Conservation (phyloP, 1,140 invertebrate species). For the Papilio aristodemus region DNA sequence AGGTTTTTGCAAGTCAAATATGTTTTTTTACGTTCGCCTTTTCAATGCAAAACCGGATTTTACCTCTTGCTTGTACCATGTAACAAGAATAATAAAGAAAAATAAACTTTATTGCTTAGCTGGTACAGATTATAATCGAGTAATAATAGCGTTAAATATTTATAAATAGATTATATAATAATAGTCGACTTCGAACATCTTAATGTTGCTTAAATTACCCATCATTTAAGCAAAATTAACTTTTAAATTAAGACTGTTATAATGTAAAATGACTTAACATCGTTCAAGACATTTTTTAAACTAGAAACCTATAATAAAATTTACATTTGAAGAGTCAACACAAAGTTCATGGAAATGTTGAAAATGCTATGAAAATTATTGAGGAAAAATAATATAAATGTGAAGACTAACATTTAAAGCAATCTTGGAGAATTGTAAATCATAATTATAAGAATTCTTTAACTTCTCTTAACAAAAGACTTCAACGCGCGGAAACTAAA, state of each 20-base stretch:
- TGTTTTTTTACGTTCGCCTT: conserved; percentile 8
- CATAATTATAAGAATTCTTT: neutral
- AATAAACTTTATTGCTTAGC: neutral
- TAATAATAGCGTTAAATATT: neutral
- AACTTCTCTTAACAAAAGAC: conserved; percentile 11
- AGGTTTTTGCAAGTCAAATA: conserved; percentile 22
- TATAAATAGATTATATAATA: conserved; percentile 20
- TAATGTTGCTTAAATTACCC: too few relatives aligned
- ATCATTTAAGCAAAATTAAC: neutral
- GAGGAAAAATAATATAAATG: neutral
- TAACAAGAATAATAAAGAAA: neutral
- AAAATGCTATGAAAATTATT: neutral
- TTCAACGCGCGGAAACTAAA: neutral
- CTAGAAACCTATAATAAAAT: neutral
- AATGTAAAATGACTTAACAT: neutral
- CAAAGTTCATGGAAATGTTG: neutral
- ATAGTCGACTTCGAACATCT: conserved; percentile 2
- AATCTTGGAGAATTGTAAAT: too few relatives aligned
- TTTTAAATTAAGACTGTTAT: neutral
- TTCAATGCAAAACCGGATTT: conserved; percentile 18
- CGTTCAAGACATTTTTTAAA: neutral
- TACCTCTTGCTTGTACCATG: neutral
- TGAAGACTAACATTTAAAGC: too few relatives aligned
- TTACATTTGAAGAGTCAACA: neutral
- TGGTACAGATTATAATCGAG: neutral